Evolutionary conservation across 2,797 vertebrate species (phyloP).

Genomic region (Sebastes melanostomus): DNA sequence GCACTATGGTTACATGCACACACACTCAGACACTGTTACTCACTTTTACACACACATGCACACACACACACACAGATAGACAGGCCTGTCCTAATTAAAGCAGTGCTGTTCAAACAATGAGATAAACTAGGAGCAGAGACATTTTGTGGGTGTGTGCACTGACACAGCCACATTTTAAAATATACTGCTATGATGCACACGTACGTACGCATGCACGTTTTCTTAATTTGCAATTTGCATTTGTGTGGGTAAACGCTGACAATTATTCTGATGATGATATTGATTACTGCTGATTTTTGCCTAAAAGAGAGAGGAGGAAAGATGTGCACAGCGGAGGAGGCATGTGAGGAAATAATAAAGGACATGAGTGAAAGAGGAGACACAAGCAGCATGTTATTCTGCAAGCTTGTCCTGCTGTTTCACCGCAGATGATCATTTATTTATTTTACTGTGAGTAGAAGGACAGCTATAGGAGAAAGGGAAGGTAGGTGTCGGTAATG

Average conservation of each 20-base stretch:
- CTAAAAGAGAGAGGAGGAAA: constrained; percentile 32
- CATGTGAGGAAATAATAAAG: neutral
- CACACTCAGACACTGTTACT: constrained; percentile 7
- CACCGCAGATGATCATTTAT: constrained; percentile 40
- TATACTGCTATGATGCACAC: constrained; percentile 27
- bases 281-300: constrained; percentile 47
- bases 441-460: constrained; percentile 21
- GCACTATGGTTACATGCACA: constrained; percentile 66
- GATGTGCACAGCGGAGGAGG: neutral
- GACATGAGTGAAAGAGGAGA: constrained; percentile 3
- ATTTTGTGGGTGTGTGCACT: constrained; percentile 62
- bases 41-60: constrained; percentile 20
- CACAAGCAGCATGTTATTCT: neutral
- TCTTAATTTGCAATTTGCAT: constrained; percentile 35
- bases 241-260: constrained; percentile 40
- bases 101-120: constrained; percentile 74
- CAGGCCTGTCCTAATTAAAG: constrained; percentile 77
- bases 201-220: neutral
- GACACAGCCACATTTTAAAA: constrained; percentile 57
- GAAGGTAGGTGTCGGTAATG: neutral
- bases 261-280: constrained; percentile 44
- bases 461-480: constrained; percentile 2
- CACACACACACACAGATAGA: constrained; percentile 31
- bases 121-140: constrained; percentile 71
- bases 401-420: constrained; percentile 30